Evolutionary conservation across 2,113 vertebrate species (phyloP).

Genomic region (Sinocyclocheilus grahami): DNA sequence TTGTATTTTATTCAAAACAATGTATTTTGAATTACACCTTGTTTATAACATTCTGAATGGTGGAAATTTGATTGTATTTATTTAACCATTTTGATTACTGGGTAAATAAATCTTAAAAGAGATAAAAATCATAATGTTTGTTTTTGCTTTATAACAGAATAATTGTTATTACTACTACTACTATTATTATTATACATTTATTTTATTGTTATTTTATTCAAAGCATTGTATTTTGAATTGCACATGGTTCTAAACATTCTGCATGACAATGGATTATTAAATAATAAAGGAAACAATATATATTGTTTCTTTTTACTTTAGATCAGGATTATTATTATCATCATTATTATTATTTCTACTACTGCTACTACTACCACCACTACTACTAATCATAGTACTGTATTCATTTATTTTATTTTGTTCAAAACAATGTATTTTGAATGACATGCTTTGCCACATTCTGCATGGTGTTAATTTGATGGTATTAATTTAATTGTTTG

Average conservation of each 20-base stretch:
- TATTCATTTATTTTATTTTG: not conserved
- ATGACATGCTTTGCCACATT: not conserved
- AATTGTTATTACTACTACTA: too few relatives aligned
- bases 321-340: not conserved
- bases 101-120: too few relatives aligned
- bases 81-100: too few relatives aligned
- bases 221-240: too few relatives aligned
- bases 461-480: not conserved
- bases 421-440: not conserved
- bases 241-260: not conserved
- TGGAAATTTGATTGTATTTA: too few relatives aligned
- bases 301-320: not conserved
- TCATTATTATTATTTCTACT: not conserved
- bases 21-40: too few relatives aligned
- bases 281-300: not conserved
- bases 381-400: not conserved
- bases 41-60: too few relatives aligned
- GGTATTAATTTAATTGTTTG: not conserved
- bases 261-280: not conserved
- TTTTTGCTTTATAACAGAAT: too few relatives aligned
- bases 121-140: too few relatives aligned
- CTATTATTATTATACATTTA: too few relatives aligned
- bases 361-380: not conserved
- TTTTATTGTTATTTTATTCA: too few relatives aligned
- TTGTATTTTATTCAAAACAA: too few relatives aligned